phyloP scores from a whole-genome alignment of 2,888 invertebrate genomes.

The Erannis defoliaria region DNA sequence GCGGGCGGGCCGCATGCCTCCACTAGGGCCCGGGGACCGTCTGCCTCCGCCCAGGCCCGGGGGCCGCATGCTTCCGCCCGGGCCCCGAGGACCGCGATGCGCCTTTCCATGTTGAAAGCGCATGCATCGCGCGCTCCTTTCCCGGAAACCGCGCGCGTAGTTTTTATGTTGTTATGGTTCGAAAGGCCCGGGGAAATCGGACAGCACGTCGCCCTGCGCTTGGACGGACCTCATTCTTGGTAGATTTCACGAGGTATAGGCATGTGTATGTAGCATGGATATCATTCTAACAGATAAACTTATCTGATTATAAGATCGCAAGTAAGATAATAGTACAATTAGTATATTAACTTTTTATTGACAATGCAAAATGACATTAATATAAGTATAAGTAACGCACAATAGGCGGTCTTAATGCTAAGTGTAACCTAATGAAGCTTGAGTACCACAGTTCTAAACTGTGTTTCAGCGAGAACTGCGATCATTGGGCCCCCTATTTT shows the following conservation, averaged over 20 bases:
- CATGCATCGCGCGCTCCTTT: slow-evolving; percentile 22
- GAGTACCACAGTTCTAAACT: too few species aligned
- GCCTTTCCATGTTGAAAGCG: slow-evolving; percentile 29
- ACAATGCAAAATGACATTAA: too few species aligned
- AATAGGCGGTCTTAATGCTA: too few species aligned
- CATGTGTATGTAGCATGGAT: neutral
- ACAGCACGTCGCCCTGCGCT: slow-evolving; percentile 7
- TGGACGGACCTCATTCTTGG: neutral
- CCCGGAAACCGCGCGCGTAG: slow-evolving; percentile 21
- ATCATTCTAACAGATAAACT: neutral
- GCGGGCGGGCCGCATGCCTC: slow-evolving; percentile 52
- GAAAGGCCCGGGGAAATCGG: slow-evolving; percentile 18
- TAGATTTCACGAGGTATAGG: neutral
- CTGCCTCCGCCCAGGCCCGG: slow-evolving; percentile 14
- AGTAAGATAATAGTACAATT: too few species aligned
- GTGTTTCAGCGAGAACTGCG: too few species aligned
- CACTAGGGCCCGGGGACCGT: too few species aligned
- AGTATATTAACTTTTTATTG: too few species aligned
- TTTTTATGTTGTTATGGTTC: slow-evolving; percentile 21
- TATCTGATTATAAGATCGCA: too few species aligned
- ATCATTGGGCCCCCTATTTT: too few species aligned
- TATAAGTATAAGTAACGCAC: too few species aligned
- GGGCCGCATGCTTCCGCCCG: neutral
- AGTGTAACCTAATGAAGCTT: too few species aligned
- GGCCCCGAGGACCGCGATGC: slow-evolving; percentile 15